Percentiles rank a stretch among this genome's conserved stretches.
These are phyloP conservation scores for Oegoconia quadripuncta DNA, from an alignment of 2,888 invertebrate species.

Conservation along the genomic window DNA sequence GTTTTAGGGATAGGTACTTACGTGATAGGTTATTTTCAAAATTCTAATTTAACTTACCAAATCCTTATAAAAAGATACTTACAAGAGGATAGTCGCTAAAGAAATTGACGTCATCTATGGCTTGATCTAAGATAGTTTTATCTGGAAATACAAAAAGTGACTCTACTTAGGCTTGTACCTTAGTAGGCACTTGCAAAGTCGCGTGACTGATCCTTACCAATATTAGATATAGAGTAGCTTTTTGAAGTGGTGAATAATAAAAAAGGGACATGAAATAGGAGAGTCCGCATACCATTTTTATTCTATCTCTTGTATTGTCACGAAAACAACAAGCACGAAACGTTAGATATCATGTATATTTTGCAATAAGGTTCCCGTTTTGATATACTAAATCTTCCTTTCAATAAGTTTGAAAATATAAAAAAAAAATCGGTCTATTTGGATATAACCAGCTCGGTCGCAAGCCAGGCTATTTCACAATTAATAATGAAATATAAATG, in stretches of 20 bases:
- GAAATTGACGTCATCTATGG: constrained; percentile 81
- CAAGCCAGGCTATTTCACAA: too few relatives aligned
- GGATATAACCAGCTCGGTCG: too few relatives aligned
- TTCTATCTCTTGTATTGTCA: constrained; percentile 3
- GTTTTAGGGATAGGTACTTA: too few relatives aligned
- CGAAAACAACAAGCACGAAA: constrained; percentile 6
- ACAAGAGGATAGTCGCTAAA: constrained; percentile 78
- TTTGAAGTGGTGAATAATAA: constrained; percentile 5
- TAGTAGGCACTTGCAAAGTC: constrained; percentile 7
- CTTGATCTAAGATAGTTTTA: constrained; percentile 82
- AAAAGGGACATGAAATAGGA: background rate
- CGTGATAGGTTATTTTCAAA: too few relatives aligned
- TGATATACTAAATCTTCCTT: too few relatives aligned
- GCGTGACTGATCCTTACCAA: constrained; percentile 11
- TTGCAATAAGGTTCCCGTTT: too few relatives aligned
- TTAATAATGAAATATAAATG: too few relatives aligned
- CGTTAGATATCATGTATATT: too few relatives aligned
- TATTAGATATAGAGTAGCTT: constrained; percentile 2
- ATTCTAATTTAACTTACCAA: constrained; percentile 3
- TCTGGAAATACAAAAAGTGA: constrained; percentile 69
- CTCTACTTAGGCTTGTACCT: background rate
- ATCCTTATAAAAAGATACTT: constrained; percentile 20
- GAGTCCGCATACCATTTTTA: background rate
- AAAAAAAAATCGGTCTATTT: too few relatives aligned
- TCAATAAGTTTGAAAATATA: too few relatives aligned